Percentiles rank a stretch among this genome's conserved stretches.
These are phyloP conservation scores for Brachylomia viminalis DNA, from an alignment of 2,888 invertebrate genomes.

Conservation along the genomic window DNA sequence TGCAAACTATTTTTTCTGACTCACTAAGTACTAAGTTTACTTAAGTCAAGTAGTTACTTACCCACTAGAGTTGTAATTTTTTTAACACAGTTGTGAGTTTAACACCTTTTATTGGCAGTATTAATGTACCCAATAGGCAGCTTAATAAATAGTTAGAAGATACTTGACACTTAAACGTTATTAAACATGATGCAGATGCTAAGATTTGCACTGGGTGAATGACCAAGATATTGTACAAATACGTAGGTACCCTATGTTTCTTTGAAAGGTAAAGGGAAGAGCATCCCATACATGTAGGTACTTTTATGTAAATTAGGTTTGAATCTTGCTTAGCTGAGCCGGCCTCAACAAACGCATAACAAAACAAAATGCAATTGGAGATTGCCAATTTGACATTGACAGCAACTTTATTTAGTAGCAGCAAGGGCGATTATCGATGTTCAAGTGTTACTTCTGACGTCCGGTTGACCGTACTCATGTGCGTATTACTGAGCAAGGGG, in stretches of 20 bases:
- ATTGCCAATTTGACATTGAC: neutral
- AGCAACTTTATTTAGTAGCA: neutral
- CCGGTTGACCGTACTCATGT: neutral
- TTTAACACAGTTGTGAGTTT: neutral
- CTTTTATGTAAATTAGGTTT: neutral
- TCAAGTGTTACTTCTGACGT: neutral
- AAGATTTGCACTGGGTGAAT: neutral
- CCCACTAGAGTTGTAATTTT: neutral
- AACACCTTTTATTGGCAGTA: neutral
- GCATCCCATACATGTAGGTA: neutral
- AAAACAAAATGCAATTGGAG: neutral
- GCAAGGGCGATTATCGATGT: neutral
- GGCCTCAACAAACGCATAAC: neutral
- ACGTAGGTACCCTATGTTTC: neutral
- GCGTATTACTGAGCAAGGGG: neutral
- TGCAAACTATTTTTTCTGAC: neutral
- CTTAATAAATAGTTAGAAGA: conserved; percentile 9
- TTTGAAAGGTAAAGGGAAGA: neutral
- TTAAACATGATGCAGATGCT: neutral
- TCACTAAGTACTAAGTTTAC: neutral
- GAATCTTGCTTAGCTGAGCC: neutral
- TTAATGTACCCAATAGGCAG: neutral
- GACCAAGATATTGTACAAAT: conserved; percentile 1
- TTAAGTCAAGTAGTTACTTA: neutral
- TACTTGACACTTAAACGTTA: conserved; percentile 9